Percentiles rank a stretch among this genome's conserved stretches.
Evolutionary conservation across 1,140 invertebrate species (phyloP).

Genomic region (Ceratina japonica): DNA sequence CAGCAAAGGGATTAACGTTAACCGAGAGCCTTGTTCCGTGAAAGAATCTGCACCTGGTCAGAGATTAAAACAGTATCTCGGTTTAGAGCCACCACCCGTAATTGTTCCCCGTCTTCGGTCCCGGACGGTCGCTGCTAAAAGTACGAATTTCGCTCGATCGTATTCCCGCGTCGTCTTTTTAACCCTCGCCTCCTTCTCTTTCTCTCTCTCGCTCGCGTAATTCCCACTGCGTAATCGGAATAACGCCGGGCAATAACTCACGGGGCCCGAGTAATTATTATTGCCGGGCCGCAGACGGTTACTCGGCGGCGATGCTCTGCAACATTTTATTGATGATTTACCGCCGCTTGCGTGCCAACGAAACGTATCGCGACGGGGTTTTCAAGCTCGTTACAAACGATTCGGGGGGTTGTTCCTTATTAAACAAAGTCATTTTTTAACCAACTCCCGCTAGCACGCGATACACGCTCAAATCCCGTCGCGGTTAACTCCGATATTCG

Average conservation of each 20-base stretch:
- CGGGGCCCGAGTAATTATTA: conserved; percentile 59
- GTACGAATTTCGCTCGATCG: not conserved
- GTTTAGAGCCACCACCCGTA: too few relatives aligned
- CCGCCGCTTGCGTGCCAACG: conserved; percentile 53
- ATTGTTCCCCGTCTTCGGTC: too few relatives aligned
- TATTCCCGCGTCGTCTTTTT: not conserved
- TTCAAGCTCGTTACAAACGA: conserved; percentile 49
- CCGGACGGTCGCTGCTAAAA: too few relatives aligned
- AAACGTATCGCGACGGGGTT: conserved; percentile 57
- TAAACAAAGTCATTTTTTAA: conserved; percentile 57
- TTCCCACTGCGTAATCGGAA: conserved; percentile 57
- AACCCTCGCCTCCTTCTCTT: not conserved
- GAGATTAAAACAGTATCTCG: too few relatives aligned
- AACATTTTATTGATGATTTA: conserved; percentile 64
- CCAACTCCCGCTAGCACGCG: conserved; percentile 17
- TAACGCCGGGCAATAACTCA: conserved; percentile 59
- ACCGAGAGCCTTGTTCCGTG: too few relatives aligned
- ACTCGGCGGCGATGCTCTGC: conserved; percentile 46
- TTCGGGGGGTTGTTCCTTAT: conserved; percentile 53
- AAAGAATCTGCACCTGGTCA: too few relatives aligned
- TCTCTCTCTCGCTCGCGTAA: conserved; percentile 21
- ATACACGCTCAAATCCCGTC: not conserved
- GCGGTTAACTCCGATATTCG: too few relatives aligned
- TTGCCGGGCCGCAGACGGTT: conserved; percentile 53
- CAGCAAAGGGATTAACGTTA: too few relatives aligned